A percentile compares a stretch with the other conserved stretches of the same genome.
Conservation (phyloP, 2,797 vertebrate species). For the Urosaurus nigricauda region DNA sequence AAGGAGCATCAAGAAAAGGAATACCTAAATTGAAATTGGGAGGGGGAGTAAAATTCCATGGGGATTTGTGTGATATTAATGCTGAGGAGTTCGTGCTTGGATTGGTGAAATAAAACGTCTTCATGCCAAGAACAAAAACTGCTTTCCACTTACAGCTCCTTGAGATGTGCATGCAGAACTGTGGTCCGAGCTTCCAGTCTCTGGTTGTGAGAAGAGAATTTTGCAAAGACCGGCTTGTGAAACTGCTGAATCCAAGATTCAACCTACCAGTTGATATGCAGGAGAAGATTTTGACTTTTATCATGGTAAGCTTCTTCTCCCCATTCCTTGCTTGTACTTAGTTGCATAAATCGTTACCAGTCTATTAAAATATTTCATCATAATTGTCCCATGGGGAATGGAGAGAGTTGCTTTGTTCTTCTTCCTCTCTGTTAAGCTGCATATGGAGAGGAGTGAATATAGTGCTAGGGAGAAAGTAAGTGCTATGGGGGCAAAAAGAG, state of each 20-base stretch:
- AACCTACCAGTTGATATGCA: slow-evolving; percentile 79
- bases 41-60: not conserved
- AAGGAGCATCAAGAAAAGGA: not conserved
- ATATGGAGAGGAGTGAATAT: not conserved
- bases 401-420: not conserved
- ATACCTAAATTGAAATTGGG: not conserved
- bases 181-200: slow-evolving; percentile 80
- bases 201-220: slow-evolving; percentile 84
- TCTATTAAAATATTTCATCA: not conserved
- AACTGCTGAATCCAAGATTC: slow-evolving; percentile 82
- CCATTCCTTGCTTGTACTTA: not conserved
- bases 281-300: slow-evolving; percentile 80
- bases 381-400: not conserved
- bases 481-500: not conserved
- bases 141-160: slow-evolving; percentile 76
- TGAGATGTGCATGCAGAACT: slow-evolving; percentile 84
- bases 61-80: not conserved
- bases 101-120: rapidly evolving
- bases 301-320: slow-evolving; percentile 77
- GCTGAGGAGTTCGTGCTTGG: not conserved
- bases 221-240: slow-evolving; percentile 80
- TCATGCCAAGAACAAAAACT: slow-evolving; percentile 28
- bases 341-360: not conserved
- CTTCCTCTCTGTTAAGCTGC: slow-evolving; percentile 5
- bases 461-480: not conserved